phyloP scores from a whole-genome alignment of 2,113 vertebrate species.

The Paratilapia polleni region DNA sequence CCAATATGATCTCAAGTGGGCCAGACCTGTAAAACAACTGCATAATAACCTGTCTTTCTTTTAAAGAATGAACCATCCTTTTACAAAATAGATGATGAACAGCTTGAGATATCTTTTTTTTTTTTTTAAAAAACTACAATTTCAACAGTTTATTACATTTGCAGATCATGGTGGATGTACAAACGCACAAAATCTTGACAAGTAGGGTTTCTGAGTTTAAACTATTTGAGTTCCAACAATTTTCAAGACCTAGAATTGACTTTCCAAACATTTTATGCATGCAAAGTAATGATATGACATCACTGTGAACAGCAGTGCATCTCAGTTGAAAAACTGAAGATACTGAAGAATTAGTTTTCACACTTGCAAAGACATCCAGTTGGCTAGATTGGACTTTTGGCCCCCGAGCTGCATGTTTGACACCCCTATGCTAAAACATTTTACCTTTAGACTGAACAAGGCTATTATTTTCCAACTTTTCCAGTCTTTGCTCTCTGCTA shows the following conservation, averaged over 20 bases:
- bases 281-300: neutral
- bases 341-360: neutral
- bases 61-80: neutral
- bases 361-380: neutral
- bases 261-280: neutral
- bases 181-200: neutral
- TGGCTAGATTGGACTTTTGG: neutral
- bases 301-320: neutral
- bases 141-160: neutral
- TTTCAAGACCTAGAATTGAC: neutral
- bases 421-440: neutral
- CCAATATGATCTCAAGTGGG: neutral
- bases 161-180: fast-evolving
- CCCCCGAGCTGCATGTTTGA: neutral
- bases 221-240: neutral
- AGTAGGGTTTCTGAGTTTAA: neutral
- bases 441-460: neutral
- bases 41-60: neutral
- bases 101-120: neutral
- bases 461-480: neutral
- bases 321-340: neutral
- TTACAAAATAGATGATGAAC: neutral
- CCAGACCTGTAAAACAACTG: neutral
- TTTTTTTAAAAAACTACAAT: no score
- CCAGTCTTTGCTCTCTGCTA: neutral